Percentiles rank a stretch among this genome's conserved stretches.
Conservation (phyloP, 2,113 vertebrate genomes). For the Callaeas wilsoni region DNA sequence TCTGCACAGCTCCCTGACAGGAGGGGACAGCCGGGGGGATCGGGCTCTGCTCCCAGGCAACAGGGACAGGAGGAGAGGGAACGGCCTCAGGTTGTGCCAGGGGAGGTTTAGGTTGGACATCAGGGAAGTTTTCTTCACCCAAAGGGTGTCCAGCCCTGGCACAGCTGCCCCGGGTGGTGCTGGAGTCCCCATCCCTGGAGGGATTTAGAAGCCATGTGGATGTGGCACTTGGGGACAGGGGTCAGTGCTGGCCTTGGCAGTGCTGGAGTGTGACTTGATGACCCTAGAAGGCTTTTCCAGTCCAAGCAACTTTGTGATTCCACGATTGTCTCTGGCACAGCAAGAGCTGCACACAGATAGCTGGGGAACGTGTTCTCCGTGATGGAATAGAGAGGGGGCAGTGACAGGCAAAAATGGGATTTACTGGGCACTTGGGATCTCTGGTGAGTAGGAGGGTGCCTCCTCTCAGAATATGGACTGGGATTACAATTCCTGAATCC, state of each 20-base stretch:
- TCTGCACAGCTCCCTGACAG: not conserved
- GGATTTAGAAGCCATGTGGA: not conserved
- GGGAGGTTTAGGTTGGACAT: accelerated
- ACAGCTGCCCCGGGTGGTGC: not conserved
- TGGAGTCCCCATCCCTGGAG: not conserved
- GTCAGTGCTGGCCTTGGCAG: not conserved
- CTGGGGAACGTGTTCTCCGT: accelerated
- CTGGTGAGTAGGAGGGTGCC: not conserved
- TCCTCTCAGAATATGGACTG: not conserved
- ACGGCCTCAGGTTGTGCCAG: accelerated
- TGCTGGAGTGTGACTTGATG: not conserved
- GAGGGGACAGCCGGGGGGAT: not conserved
- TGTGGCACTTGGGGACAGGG: not conserved
- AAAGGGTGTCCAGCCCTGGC: not conserved
- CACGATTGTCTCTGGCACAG: not conserved
- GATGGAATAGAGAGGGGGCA: not conserved
- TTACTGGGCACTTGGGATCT: not conserved
- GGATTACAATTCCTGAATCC: not conserved
- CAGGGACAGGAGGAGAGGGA: not conserved
- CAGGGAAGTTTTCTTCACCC: accelerated
- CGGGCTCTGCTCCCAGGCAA: not conserved
- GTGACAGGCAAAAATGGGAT: not conserved
- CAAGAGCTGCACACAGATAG: not conserved
- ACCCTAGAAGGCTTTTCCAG: not conserved
- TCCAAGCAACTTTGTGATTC: not conserved